phyloP scores from a whole-genome alignment of 1,140 invertebrate genomes.

The Drosophila arizonae region DNA sequence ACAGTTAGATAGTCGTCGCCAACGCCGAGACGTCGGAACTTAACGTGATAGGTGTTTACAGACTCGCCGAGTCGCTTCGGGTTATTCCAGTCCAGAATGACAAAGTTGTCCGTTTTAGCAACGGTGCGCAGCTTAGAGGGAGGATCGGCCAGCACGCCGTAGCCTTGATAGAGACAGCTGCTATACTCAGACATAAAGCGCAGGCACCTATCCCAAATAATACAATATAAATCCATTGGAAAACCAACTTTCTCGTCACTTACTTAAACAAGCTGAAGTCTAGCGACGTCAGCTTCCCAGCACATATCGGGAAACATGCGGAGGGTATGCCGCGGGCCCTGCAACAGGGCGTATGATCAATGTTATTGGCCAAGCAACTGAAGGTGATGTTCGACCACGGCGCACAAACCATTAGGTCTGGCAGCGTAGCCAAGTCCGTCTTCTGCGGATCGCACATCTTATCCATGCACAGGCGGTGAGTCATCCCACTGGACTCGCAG shows the following conservation, averaged over 20 bases:
- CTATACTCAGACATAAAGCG: conserved; percentile 91
- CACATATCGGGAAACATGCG: conserved; percentile 89
- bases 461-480: conserved; percentile 88
- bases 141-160: conserved; percentile 89
- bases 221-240: not conserved
- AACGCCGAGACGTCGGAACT: conserved; percentile 85
- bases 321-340: conserved; percentile 88
- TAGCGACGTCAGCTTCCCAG: conserved; percentile 89
- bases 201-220: conserved; percentile 86
- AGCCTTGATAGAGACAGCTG: conserved; percentile 91
- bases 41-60: conserved; percentile 88
- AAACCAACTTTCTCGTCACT: conserved; percentile 62
- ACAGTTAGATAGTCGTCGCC: conserved; percentile 84
- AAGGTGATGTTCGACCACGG: conserved; percentile 92
- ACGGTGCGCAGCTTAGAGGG: conserved; percentile 87
- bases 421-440: conserved; percentile 85
- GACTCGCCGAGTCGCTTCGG: conserved; percentile 88
- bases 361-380: conserved; percentile 89
- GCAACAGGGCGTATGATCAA: conserved; percentile 92
- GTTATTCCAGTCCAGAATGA: conserved; percentile 90
- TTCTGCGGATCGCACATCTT: conserved; percentile 90
- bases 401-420: conserved; percentile 93
- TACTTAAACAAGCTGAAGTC: conserved; percentile 92
- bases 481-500: conserved; percentile 88
- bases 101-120: conserved; percentile 89